Conservation (phyloP, 2,888 invertebrate genomes). For the Eilema caniola region DNA sequence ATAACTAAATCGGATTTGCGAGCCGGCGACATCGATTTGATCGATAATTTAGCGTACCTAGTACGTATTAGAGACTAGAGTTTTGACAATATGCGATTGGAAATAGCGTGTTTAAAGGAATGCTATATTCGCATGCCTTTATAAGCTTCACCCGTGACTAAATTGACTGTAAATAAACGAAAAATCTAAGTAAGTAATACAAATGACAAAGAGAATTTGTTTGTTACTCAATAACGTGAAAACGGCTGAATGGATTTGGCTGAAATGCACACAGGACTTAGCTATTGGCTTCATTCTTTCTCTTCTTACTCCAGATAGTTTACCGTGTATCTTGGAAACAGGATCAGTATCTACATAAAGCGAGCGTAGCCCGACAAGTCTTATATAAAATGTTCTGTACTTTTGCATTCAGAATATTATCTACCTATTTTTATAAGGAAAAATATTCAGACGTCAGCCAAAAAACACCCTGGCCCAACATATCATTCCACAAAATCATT, state of each 20-base stretch:
- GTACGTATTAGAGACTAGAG: neutral
- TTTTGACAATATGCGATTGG: neutral
- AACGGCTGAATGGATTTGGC: too few species aligned
- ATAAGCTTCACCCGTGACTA: neutral
- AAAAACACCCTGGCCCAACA: neutral
- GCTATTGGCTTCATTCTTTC: too few species aligned
- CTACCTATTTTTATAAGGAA: neutral
- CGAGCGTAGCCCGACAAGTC: too few species aligned
- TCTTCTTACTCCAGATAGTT: too few species aligned
- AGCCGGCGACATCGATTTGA: slow-evolving; percentile 11
- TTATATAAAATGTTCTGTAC: neutral
- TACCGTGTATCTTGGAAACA: too few species aligned
- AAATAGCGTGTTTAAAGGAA: neutral
- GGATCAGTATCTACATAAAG: too few species aligned
- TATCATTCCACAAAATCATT: neutral
- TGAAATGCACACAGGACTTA: too few species aligned
- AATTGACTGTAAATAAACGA: too few species aligned
- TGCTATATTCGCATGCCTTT: too few species aligned
- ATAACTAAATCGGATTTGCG: slow-evolving; percentile 21
- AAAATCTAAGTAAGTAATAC: too few species aligned
- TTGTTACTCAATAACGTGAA: too few species aligned
- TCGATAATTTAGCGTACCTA: slow-evolving; percentile 16
- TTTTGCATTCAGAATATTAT: neutral
- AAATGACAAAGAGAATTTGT: too few species aligned
- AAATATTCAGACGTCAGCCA: neutral